phyloP scores from a whole-genome alignment of 1,140 invertebrate species.

The Drosophila serrata region DNA sequence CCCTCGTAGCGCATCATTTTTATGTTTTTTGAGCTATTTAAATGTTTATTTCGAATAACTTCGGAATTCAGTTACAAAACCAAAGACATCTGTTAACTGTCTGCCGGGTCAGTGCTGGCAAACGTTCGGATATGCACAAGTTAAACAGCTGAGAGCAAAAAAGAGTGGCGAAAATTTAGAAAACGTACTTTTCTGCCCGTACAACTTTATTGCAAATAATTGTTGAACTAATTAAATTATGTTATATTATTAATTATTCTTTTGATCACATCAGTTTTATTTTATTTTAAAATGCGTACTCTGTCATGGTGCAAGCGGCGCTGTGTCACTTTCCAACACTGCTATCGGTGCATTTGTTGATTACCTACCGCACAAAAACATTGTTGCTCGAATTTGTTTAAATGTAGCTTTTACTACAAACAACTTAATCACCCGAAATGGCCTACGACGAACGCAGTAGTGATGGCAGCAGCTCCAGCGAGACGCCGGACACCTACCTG shows the following conservation, averaged over 20 bases:
- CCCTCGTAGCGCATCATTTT: constrained; percentile 88
- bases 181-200: too few relatives aligned
- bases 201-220: too few relatives aligned
- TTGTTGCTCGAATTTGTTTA: constrained; percentile 19
- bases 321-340: constrained; percentile 9
- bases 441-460: constrained; percentile 71
- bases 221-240: too few relatives aligned
- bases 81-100: constrained; percentile 48
- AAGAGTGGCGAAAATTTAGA: too few relatives aligned
- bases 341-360: constrained; percentile 8
- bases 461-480: constrained; percentile 72
- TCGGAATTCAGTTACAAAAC: constrained; percentile 63
- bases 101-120: constrained; percentile 11
- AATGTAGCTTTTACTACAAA: constrained; percentile 11
- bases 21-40: not conserved
- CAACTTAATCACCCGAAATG: constrained; percentile 31
- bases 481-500: constrained; percentile 52
- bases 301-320: not conserved
- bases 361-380: constrained; percentile 15
- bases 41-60: constrained; percentile 33
- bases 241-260: too few relatives aligned
- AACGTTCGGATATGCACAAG: not conserved
- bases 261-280: too few relatives aligned
- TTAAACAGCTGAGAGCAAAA: constrained; percentile 2
- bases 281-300: too few relatives aligned